Conservation (phyloP, 1,140 invertebrate species). For the Trissolcus basalis region DNA sequence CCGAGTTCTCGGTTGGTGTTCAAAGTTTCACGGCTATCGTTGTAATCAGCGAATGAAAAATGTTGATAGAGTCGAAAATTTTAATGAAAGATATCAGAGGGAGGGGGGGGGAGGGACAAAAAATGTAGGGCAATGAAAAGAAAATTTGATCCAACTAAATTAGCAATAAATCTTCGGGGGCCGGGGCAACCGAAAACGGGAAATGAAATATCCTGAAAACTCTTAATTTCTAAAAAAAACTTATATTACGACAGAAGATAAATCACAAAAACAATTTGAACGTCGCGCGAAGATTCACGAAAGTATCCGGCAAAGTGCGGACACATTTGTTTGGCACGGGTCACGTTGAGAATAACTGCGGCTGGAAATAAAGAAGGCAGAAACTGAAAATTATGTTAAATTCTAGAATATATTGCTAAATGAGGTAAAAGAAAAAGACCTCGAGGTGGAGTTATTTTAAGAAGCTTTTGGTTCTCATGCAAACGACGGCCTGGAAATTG, state of each 20-base stretch:
- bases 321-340: slow-evolving; percentile 33
- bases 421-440: slow-evolving; percentile 37
- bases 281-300: not conserved
- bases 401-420: slow-evolving; percentile 51
- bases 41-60: too few species aligned
- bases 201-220: not conserved
- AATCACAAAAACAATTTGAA: slow-evolving; percentile 39
- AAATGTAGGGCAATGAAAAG: too few species aligned
- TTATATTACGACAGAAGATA: slow-evolving; percentile 10
- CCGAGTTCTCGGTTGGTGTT: too few species aligned
- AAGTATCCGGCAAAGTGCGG: slow-evolving; percentile 15
- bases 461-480: slow-evolving; percentile 38
- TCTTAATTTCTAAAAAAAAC: slow-evolving; percentile 1
- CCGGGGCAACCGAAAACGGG: not conserved
- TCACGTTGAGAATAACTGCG: slow-evolving; percentile 35
- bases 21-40: too few species aligned
- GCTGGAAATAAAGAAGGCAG: slow-evolving; percentile 39
- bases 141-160: too few species aligned
- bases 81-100: too few species aligned
- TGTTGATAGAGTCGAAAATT: too few species aligned
- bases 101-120: too few species aligned
- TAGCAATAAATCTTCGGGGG: too few species aligned
- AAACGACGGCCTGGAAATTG: slow-evolving; percentile 47
- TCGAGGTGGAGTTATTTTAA: slow-evolving; percentile 30
- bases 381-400: slow-evolving; percentile 50